phyloP scores from a whole-genome alignment of 2,113 vertebrate species.

The Sphyrna mokarran region DNA sequence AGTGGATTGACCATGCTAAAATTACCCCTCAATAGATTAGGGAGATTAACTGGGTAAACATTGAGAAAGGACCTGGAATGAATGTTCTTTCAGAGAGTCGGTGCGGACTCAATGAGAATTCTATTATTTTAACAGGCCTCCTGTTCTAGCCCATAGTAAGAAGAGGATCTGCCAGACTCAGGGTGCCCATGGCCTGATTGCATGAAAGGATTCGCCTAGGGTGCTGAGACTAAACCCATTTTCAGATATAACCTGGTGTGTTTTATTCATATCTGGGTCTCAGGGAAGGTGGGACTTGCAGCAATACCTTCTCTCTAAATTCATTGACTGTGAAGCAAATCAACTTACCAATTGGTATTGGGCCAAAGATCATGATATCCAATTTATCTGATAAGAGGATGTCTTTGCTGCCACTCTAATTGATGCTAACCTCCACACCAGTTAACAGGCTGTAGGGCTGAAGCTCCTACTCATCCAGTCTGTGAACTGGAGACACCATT shows the following conservation, averaged over 20 bases:
- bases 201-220: background rate
- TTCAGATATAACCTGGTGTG: background rate
- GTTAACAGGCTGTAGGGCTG: background rate
- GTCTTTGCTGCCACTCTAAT: background rate
- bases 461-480: background rate
- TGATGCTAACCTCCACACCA: background rate
- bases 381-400: background rate
- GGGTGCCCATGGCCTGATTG: background rate
- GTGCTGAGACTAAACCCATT: background rate
- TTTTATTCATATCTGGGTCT: background rate
- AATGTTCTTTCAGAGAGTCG: too few relatives aligned
- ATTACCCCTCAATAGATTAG: too few relatives aligned
- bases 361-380: background rate
- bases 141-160: background rate
- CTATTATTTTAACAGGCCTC: background rate
- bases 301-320: background rate
- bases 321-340: background rate
- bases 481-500: background rate
- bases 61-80: background rate
- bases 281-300: background rate
- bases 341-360: background rate
- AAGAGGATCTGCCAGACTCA: background rate
- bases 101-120: too few relatives aligned
- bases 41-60: too few relatives aligned
- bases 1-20: too few relatives aligned